Evolutionary conservation across 2,888 invertebrate species (phyloP).

Genomic region (Neoascia interrupta): DNA sequence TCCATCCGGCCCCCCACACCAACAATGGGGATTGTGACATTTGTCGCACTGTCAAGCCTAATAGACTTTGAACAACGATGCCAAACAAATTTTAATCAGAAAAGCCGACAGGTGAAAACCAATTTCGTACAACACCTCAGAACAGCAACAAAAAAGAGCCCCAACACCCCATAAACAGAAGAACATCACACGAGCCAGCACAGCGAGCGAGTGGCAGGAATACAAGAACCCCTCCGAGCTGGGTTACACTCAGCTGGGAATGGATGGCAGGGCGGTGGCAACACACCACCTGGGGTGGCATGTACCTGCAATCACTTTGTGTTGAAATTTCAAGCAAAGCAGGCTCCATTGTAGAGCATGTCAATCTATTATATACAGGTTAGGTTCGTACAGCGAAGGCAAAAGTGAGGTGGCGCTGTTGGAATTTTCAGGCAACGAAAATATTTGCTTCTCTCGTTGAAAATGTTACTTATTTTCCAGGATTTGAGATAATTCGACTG

Average conservation of each 20-base stretch:
- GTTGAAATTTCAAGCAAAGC: slow-evolving; percentile 28
- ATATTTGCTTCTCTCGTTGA: not conserved
- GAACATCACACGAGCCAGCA: not conserved
- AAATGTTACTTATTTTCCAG: slow-evolving; percentile 23
- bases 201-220: not conserved
- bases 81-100: slow-evolving; percentile 39
- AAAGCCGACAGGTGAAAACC: slow-evolving; percentile 46
- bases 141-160: slow-evolving; percentile 4
- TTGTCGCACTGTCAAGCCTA: slow-evolving; percentile 37
- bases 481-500: slow-evolving; percentile 2
- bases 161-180: not conserved
- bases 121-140: slow-evolving; percentile 35
- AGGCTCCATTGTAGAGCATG: slow-evolving; percentile 2
- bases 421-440: not conserved
- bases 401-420: not conserved
- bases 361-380: not conserved
- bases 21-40: slow-evolving; percentile 7
- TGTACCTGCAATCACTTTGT: slow-evolving; percentile 21
- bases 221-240: too few species aligned
- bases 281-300: not conserved
- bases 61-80: slow-evolving; percentile 35
- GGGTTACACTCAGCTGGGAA: too few species aligned
- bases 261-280: too few species aligned
- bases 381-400: too few species aligned
- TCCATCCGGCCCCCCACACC: not conserved